Conservation (phyloP, 2,888 invertebrate genomes). For the Beris morrisii region DNA sequence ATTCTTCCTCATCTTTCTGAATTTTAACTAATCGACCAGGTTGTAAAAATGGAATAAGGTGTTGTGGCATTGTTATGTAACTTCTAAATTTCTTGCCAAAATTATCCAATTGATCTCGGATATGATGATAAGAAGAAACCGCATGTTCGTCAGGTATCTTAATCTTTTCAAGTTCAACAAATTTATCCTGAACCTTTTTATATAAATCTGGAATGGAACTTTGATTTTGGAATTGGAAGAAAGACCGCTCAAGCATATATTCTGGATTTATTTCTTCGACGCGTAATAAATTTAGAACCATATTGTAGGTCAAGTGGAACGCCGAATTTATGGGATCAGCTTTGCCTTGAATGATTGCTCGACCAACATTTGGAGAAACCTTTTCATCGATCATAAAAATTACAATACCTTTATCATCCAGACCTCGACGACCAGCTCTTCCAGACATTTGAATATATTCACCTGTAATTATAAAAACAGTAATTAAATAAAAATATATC, state of each 20-base stretch:
- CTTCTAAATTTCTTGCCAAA: constrained; percentile 74
- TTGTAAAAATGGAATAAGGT: constrained; percentile 90
- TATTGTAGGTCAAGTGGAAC: constrained; percentile 98
- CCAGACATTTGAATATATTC: constrained; percentile 99
- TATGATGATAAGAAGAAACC: constrained; percentile 81
- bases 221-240: constrained; percentile 99
- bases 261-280: constrained; percentile 99
- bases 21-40: constrained; percentile 93
- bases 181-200: constrained; percentile 71
- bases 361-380: constrained; percentile 76
- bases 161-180: constrained; percentile 66
- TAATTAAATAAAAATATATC: not conserved
- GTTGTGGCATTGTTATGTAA: constrained; percentile 82
- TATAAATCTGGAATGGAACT: constrained; percentile 87
- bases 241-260: constrained; percentile 97
- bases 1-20: constrained; percentile 80
- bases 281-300: constrained; percentile 93
- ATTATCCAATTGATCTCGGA: constrained; percentile 77
- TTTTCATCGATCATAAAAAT: constrained; percentile 99
- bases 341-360: constrained; percentile 81
- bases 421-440: constrained; percentile 93
- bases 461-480: constrained; percentile 11
- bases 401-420: constrained; percentile 96
- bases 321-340: constrained; percentile 98
- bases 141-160: constrained; percentile 72